phyloP scores from a whole-genome alignment of 2,888 invertebrate genomes.

The Mythimna impura region DNA sequence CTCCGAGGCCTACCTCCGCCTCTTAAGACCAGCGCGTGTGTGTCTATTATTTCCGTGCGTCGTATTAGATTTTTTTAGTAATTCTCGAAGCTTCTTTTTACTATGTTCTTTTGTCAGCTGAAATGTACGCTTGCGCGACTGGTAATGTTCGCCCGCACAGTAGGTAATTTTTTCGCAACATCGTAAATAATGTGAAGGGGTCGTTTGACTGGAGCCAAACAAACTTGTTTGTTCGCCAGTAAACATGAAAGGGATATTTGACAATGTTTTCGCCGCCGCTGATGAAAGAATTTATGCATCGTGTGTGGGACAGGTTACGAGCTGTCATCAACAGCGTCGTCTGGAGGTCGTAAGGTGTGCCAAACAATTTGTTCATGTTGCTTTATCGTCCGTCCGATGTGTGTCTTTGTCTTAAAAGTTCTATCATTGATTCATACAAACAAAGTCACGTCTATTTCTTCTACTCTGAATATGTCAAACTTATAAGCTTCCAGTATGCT shows the following conservation, averaged over 20 bases:
- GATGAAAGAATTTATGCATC: constrained; percentile 63
- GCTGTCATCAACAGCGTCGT: constrained; percentile 47
- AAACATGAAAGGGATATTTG: constrained; percentile 59
- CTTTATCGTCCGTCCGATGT: constrained; percentile 34
- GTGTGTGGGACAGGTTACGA: constrained; percentile 53
- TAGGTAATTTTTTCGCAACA: constrained; percentile 50
- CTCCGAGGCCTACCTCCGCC: constrained; percentile 25
- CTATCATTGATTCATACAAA: background rate
- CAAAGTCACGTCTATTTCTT: background rate
- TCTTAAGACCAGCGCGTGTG: constrained; percentile 31
- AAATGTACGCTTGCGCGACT: constrained; percentile 41
- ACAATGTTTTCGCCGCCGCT: constrained; percentile 49
- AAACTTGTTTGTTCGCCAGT: constrained; percentile 61
- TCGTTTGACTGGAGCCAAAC: constrained; percentile 55
- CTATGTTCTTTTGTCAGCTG: constrained; percentile 37
- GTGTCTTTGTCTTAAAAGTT: constrained; percentile 18
- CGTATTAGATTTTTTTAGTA: constrained; percentile 50
- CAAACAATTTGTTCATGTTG: constrained; percentile 17
- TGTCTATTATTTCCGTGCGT: constrained; percentile 37
- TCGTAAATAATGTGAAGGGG: constrained; percentile 58
- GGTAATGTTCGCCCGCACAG: constrained; percentile 43
- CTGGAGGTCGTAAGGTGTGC: constrained; percentile 18
- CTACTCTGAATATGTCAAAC: too few relatives aligned
- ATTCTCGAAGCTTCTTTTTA: constrained; percentile 33
- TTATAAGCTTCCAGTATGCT: too few relatives aligned